Base-by-base conservation (phyloP, 1,140 invertebrate genomes). In the Diachasmimorpha longicaudata region DNA sequence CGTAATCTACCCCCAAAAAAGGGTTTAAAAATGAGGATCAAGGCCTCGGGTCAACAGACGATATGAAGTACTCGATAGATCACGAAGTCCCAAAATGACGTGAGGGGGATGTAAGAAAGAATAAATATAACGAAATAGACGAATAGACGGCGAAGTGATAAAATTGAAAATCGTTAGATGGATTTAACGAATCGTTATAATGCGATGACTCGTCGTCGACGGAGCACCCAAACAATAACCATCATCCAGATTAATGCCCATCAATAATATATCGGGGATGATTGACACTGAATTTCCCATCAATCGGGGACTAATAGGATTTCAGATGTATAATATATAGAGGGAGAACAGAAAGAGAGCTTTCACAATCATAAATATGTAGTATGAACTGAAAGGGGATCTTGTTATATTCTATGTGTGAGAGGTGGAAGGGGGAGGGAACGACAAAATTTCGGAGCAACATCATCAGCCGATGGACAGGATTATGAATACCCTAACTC, bases 271-370 rank as follows among this genome's bases (percentile, higher is more conserved):
- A 9, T 58, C 16, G n/a, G 37, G 14, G 4, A 23, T 39, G n/a
- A 58, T 63, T 63, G 58, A 63, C 58, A 11, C 46, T 9, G 21
- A 58, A n/a, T 58, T 66, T 23, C 14, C 68, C 46, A 25, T 77
- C 76, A 77, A 70, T 77, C 67, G 71, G 0, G 13, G 16, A 14
- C 77, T 75, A 72, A 75, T 75, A 78, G 69, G 73, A 78, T 78
- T 72, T 58, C 46, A 46, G 31, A 68, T 44, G 36, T 75, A 77
- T 71, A 46, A 77, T 77, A 21, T 21, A 36, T 16, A 58, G 46
- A 58, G 21, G 37, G 25, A 16, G 21, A 21, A n/a, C n/a, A 4
- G 14, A 52, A 58, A 71, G 42, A 23, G 25, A 9, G 39, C 48
- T 23, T 11, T 19, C 63, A 66, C 37, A 66, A 25, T 19, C 37